Base-by-base conservation (phyloP, 2,888 invertebrate genomes). In the Hydropsyche betteni region DNA sequence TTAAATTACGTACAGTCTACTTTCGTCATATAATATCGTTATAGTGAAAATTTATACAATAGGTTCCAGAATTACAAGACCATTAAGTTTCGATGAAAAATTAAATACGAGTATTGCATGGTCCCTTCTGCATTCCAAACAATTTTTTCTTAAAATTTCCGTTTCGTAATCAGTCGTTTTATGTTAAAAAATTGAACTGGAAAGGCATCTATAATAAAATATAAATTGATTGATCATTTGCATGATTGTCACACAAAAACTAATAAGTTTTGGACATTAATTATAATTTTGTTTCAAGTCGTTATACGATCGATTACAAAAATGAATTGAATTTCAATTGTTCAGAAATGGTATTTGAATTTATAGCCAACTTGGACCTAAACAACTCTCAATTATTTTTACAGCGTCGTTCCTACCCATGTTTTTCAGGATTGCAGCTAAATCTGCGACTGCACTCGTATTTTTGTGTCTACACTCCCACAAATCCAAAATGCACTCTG, bases 401-500 rank as follows among this genome's bases (percentile, higher is more conserved):
- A 91, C 92, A 53, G 92, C 93, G 83, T 94, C 94, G 81, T 88
- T 89, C 79, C 94, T 86, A 68, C 93, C 93, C 93, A 94, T 94
- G 80, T 91, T 89, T 81, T 91, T 88, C 79, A 94, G 88, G 81
- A 92, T 91, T 84, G 91, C 91, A 83, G 92, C 88, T 79, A 96
- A 89, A 82, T 95, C 93, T 53, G 94, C 92, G 50, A 93, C 89
- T 74, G 96, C 95, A 73, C 93, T 92, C 73, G 93, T 91, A 80
- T 94, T 94, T 77, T 94, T 89, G 83, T 95, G 93, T 80, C 97
- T 89, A 70, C 97, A 97, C 85, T 98, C 97, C 97, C 98, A 98
- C 81, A 98, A 85, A 85, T 98, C 97, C 80, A 98, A 88, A 81
- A 98, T 97, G 84, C 95, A 95, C 84, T 98, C 98, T 10, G 98